Evolutionary conservation across 2,797 vertebrate species (phyloP), one percentile per base, ranked within the genome.

Genomic region (Tauraco hartlaubi): DNA sequence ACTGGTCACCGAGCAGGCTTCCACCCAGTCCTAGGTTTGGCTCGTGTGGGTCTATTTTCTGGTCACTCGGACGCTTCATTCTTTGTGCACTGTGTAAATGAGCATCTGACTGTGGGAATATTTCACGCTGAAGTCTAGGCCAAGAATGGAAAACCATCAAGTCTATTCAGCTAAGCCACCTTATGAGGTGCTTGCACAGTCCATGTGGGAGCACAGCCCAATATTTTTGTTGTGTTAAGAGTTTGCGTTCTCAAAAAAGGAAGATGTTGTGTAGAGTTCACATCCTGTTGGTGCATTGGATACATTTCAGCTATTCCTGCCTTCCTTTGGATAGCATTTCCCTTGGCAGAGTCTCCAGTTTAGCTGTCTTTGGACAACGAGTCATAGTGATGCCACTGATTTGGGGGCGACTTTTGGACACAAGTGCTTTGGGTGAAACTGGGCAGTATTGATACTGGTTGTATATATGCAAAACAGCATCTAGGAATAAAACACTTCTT

Each of bases 1-100:
- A 59, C 35, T 64, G 97, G 96, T 92, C 96, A 96, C 39, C 6
- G 11, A 13, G 9, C 96, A 97, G 96, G 92, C 95, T 97, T 98
- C 97, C 97, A 91, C 90, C 85, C 26, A 26, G n/a, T 14, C 25
- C 33, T 5, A 33, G 51, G 5, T 56, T 94, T 96, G 83, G 94
- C 92, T 91, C 41, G 5, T 15, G 14, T 9, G 0, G 25, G 17
- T 3, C 81, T 88, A 35, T 48, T 87, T 69, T 71, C 66, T 92
- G 79, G 19, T 12, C 59, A 5, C 44, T 67, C 84, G 68, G 88
- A 80, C 31, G 44, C 26, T 55, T 82, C 51, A 7, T 48, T 90
- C 16, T 92, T 85, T 83, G 43, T 68, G 81, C 39, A 12, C 77
- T 15, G 35, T 11, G 23, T 78, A 79, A 88, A 91, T 48, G 94